Conservation (phyloP, 2,888 invertebrate species). For the Gari tellinella region DNA sequence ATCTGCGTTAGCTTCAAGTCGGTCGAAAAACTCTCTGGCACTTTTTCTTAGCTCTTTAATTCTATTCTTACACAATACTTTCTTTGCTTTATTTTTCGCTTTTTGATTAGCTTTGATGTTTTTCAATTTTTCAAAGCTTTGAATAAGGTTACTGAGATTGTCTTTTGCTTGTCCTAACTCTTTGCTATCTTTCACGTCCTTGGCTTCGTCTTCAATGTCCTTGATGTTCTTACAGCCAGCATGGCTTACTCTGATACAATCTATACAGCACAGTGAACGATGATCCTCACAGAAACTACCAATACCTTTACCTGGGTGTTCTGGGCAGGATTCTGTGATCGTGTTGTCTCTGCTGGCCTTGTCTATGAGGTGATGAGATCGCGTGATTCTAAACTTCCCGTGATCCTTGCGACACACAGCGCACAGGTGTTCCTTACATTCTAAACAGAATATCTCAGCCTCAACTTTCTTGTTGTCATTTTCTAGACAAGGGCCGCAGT, state of each 20-base stretch:
- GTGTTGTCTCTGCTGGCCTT: background rate
- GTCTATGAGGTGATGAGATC: slow-evolving; percentile 18
- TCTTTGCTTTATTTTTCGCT: background rate
- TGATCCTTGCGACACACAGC: slow-evolving; percentile 16
- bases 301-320: slow-evolving; percentile 22
- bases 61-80: too few relatives aligned
- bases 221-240: slow-evolving; percentile 6
- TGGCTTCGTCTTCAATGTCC: background rate
- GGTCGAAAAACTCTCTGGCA: background rate
- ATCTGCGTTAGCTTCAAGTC: slow-evolving; percentile 16
- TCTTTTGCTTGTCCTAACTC: slow-evolving; percentile 14
- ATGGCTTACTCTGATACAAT: slow-evolving; percentile 25
- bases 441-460: slow-evolving; percentile 18
- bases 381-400: slow-evolving; percentile 15
- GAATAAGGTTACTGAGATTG: background rate
- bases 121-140: slow-evolving; percentile 1
- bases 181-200: background rate
- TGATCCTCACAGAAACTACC: slow-evolving; percentile 28
- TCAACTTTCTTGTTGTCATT: background rate
- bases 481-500: slow-evolving; percentile 11
- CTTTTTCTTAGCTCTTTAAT: background rate
- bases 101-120: background rate
- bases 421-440: slow-evolving; percentile 31
- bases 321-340: slow-evolving; percentile 21
- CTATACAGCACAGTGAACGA: slow-evolving; percentile 20